Conservation (phyloP, 2,797 vertebrate genomes). For the Semotilus atromaculatus region DNA sequence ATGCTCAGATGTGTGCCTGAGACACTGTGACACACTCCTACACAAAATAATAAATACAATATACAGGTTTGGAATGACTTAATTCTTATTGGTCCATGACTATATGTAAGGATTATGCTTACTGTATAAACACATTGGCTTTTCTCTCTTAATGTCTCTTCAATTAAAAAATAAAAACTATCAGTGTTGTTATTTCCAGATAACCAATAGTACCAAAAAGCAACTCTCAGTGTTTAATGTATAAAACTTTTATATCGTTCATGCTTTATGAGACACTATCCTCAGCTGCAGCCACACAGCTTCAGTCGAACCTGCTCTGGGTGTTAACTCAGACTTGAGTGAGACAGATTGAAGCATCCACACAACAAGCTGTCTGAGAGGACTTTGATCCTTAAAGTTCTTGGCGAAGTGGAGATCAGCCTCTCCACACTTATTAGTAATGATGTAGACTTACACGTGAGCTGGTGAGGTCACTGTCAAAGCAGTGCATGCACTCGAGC, state of each 20-base stretch:
- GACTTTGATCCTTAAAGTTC: conserved; percentile 36
- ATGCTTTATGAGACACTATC: background rate
- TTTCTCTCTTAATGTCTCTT: background rate
- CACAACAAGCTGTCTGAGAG: conserved; percentile 29
- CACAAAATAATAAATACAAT: background rate
- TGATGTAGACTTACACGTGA: conserved; percentile 32
- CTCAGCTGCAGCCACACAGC: background rate
- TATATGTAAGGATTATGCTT: background rate
- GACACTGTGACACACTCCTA: background rate
- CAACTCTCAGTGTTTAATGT: background rate
- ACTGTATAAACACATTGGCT: background rate
- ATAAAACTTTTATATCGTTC: background rate
- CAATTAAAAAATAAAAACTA: background rate
- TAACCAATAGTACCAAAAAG: background rate
- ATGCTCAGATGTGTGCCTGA: background rate
- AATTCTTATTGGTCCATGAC: background rate
- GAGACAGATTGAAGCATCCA: conserved; percentile 17
- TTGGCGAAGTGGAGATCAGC: conserved; percentile 25
- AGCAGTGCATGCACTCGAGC: conserved; percentile 3
- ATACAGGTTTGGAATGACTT: background rate
- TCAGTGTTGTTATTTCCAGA: background rate
- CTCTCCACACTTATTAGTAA: conserved; percentile 34
- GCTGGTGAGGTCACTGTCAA: conserved; percentile 21
- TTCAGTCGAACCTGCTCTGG: conserved; percentile 2
- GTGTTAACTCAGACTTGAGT: conserved; percentile 22